Evolutionary conservation across 2,797 vertebrate species (phyloP).

Genomic region (Lacerta viridis): DNA sequence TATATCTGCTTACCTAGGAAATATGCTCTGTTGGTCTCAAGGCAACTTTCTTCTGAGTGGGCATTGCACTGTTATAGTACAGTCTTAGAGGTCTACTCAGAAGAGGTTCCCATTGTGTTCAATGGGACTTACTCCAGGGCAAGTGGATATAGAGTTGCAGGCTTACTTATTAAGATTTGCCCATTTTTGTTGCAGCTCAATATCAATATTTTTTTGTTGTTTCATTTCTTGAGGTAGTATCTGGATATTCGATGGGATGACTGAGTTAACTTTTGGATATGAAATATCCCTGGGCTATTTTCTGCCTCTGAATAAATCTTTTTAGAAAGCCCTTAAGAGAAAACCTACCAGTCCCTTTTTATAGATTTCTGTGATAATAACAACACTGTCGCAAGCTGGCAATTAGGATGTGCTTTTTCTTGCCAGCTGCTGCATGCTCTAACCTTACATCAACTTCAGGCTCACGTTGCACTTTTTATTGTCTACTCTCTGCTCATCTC

Average conservation of each 20-base stretch:
- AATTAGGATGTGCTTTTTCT: background rate
- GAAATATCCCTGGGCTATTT: background rate
- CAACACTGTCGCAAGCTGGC: background rate
- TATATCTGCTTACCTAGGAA: no score
- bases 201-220: no score
- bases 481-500: background rate
- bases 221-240: background rate
- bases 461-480: background rate
- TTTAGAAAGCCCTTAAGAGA: constrained; percentile 9
- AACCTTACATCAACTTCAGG: background rate
- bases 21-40: no score
- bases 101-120: no score
- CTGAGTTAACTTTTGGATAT: background rate
- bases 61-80: no score
- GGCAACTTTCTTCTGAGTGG: no score
- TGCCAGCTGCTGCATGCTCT: background rate
- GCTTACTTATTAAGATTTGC: no score
- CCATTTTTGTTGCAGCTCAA: no score
- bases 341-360: background rate
- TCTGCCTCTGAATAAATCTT: background rate
- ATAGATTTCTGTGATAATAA: background rate
- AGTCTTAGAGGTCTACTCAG: no score
- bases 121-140: no score
- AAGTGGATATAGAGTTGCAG: no score
- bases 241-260: background rate